These are phyloP conservation scores for Cheracebus regulus DNA, from an alignment of 2,797 vertebrate species.

Conservation along the genomic window DNA sequence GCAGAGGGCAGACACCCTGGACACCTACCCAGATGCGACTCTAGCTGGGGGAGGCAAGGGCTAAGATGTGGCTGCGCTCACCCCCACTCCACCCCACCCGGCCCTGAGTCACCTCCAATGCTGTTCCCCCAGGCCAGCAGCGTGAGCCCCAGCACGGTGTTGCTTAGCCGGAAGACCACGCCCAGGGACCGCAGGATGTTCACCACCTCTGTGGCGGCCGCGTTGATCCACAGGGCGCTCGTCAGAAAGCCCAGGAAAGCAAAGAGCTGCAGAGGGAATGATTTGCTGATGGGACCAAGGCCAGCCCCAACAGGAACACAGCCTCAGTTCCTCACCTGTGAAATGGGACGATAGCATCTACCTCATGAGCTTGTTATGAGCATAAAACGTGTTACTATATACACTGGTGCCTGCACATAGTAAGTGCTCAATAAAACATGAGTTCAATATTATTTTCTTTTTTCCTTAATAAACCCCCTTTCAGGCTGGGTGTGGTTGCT, in stretches of 20 bases:
- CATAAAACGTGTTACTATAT: rapidly evolving
- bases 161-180: slow-evolving; percentile 93
- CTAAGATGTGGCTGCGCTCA: not conserved
- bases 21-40: rapidly evolving
- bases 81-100: rapidly evolving
- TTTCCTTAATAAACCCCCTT: no score
- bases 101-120: slow-evolving; percentile 89
- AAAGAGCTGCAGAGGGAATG: slow-evolving; percentile 87
- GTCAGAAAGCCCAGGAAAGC: slow-evolving; percentile 94
- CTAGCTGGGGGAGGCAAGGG: not conserved
- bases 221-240: slow-evolving; percentile 94
- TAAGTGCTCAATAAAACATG: not conserved
- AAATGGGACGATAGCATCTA: rapidly evolving
- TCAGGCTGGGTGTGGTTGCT: not conserved
- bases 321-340: not conserved
- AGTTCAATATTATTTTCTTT: not conserved
- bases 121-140: slow-evolving; percentile 99
- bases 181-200: slow-evolving; percentile 93
- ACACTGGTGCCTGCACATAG: rapidly evolving
- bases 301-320: rapidly evolving
- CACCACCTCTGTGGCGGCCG: slow-evolving; percentile 93
- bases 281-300: not conserved
- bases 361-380: rapidly evolving
- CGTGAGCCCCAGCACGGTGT: slow-evolving; percentile 96
- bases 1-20: not conserved